Conservation (phyloP, 2,888 invertebrate genomes). For the Andrena chrysosceles region DNA sequence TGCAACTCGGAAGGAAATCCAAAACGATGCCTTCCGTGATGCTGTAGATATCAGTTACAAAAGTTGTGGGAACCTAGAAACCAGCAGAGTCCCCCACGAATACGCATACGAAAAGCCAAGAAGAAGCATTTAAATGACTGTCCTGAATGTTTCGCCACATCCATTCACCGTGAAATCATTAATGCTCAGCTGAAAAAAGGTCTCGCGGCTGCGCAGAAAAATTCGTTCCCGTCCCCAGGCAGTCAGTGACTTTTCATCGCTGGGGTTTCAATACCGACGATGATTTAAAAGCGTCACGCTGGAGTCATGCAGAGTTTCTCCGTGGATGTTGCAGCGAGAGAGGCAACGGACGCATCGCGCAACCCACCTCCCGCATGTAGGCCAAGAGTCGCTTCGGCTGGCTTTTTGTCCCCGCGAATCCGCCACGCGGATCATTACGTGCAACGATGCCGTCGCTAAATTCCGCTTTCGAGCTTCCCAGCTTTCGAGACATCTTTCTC, state of each 20-base stretch:
- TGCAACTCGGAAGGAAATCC: neutral
- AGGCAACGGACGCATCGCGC: constrained; percentile 1
- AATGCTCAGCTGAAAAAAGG: neutral
- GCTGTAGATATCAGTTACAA: too few relatives aligned
- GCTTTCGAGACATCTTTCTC: constrained; percentile 5
- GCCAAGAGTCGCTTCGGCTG: constrained; percentile 57
- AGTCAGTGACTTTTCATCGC: neutral
- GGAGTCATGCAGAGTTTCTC: constrained; percentile 38
- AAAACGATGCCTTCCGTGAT: neutral
- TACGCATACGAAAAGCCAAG: too few relatives aligned
- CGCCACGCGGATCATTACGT: constrained; percentile 56
- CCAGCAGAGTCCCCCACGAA: too few relatives aligned
- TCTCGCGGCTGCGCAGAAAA: neutral
- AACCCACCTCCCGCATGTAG: constrained; percentile 52
- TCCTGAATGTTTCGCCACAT: too few relatives aligned
- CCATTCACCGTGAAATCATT: neutral
- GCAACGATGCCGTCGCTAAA: constrained; percentile 32
- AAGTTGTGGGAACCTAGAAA: too few relatives aligned
- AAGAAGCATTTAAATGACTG: too few relatives aligned
- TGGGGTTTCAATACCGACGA: constrained; percentile 28
- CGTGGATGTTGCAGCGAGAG: constrained; percentile 41
- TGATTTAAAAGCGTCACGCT: constrained; percentile 43
- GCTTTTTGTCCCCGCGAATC: constrained; percentile 49
- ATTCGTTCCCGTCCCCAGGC: neutral
- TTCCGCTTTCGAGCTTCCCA: neutral